Conservation (phyloP, 1,140 invertebrate genomes). For the Drosophila bipectinata region DNA sequence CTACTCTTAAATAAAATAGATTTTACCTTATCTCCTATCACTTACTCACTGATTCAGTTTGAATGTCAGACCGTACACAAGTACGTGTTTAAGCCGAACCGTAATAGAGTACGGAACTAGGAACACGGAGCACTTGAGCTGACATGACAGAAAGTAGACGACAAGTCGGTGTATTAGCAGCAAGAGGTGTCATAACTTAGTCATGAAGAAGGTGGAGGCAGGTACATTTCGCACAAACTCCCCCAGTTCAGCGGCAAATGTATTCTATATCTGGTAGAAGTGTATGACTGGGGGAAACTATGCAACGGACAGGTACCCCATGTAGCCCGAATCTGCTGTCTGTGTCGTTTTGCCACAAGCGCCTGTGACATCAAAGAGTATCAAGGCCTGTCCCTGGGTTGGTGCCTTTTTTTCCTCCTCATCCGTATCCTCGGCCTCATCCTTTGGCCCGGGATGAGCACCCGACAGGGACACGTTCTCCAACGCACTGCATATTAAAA, state of each 20-base stretch:
- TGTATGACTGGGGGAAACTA: background rate
- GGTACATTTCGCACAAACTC: conserved; percentile 23
- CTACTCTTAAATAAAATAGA: background rate
- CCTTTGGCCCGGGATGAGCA: conserved; percentile 2
- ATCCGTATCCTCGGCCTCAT: background rate
- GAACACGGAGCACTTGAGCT: conserved; percentile 35
- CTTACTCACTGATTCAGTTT: conserved; percentile 1
- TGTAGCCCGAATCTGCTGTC: background rate
- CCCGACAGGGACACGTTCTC: conserved; percentile 34
- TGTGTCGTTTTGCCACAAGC: background rate
- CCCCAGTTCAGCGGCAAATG: background rate
- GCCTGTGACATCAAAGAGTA: background rate
- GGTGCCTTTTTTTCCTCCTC: background rate
- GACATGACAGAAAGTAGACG: conserved; percentile 58
- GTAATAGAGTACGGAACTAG: conserved; percentile 14
- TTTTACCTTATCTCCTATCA: background rate
- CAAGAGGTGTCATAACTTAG: conserved; percentile 57
- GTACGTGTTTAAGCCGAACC: conserved; percentile 70
- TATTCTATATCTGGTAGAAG: too few species aligned
- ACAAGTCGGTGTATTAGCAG: conserved; percentile 48
- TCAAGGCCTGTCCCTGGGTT: conserved; percentile 3
- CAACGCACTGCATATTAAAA: conserved; percentile 69
- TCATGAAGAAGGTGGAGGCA: conserved; percentile 38
- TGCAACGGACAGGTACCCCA: background rate
- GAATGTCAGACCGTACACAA: conserved; percentile 48